Base-by-base conservation (phyloP, 2,888 invertebrate species). In the Bombylius major region DNA sequence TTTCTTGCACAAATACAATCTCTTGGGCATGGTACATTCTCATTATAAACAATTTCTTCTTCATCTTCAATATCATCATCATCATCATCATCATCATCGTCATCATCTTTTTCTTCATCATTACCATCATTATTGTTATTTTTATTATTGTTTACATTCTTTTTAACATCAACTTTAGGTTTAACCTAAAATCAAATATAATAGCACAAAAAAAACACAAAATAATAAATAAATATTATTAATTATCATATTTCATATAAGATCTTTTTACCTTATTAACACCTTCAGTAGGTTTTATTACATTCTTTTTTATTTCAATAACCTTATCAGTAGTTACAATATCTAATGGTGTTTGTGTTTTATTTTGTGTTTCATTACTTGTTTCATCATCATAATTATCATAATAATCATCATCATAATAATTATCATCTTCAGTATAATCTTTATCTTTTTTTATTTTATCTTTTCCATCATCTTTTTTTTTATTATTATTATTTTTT, bases 1-100 rank as follows among this genome's bases (percentile, higher is more conserved):
- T 75, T 80, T 65, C 78, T 77, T 63, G 77, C 76, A 68, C 83
- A 83, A 63, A 78, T 73, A 70, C 83, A 83, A 67, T 81, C 79
- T 65, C 81, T 77, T 53, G 83, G 82, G 66, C 83, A 83, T 56
- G 79, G 78, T 68, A 76, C 67, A 58, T 71, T 65, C 56, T 72
- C 68, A 60, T 65, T 70, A 56, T 67, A 73, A 13, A 65, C 60
- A n/a, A 71, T 65, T 53, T 73, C 67, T 51, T 69, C 72, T 6
- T 69, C 67, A 54, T 69, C 70, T 42, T 62, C 62, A 47, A 69
- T 58, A 50, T 69, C 68, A 51, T 69, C 67, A 9, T 66, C 61
- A 39, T 67, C 66, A 11, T 67, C 68, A 50, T 68, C 68, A 7
- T 68, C 66, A 11, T 68, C 63, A 55, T 68, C 65, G 23, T 65